phyloP scores from a whole-genome alignment of 1,140 invertebrate genomes.

The Zaprionus ghesquierei region DNA sequence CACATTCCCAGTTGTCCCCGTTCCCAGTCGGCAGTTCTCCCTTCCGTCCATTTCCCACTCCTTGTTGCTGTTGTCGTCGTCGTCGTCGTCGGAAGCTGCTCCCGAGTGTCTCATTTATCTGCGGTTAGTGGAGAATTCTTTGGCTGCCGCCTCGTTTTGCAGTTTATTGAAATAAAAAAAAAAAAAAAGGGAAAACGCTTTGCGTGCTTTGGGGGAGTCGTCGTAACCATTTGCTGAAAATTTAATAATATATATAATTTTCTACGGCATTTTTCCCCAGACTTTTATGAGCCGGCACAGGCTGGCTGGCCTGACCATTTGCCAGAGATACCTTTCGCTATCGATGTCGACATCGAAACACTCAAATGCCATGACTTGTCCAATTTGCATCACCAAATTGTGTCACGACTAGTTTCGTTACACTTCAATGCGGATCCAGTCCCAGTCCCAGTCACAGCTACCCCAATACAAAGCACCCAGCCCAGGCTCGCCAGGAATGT shows the following conservation, averaged over 20 bases:
- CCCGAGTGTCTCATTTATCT: constrained; percentile 77
- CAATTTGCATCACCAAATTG: constrained; percentile 71
- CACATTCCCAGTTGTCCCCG: background rate
- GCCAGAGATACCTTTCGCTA: background rate
- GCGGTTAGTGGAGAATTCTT: constrained; percentile 50
- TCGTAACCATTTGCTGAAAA: constrained; percentile 47
- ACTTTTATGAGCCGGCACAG: constrained; percentile 53
- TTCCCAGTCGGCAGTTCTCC: background rate
- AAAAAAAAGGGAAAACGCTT: constrained; percentile 47
- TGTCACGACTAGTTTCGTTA: constrained; percentile 76
- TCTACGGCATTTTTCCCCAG: constrained; percentile 10
- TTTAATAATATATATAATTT: constrained; percentile 69
- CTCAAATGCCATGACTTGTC: constrained; percentile 68
- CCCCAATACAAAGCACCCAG: background rate
- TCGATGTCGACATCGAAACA: constrained; percentile 18
- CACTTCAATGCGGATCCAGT: constrained; percentile 49
- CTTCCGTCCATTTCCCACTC: background rate
- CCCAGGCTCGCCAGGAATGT: constrained; percentile 54
- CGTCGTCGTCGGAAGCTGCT: constrained; percentile 34
- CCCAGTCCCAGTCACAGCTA: background rate
- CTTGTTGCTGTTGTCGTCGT: constrained; percentile 5
- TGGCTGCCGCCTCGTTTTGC: constrained; percentile 31
- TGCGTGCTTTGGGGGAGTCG: constrained; percentile 31
- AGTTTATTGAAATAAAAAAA: constrained; percentile 54
- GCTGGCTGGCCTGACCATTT: background rate